Conservation (phyloP, 1,140 invertebrate species). For the Hycleus cichorii region DNA sequence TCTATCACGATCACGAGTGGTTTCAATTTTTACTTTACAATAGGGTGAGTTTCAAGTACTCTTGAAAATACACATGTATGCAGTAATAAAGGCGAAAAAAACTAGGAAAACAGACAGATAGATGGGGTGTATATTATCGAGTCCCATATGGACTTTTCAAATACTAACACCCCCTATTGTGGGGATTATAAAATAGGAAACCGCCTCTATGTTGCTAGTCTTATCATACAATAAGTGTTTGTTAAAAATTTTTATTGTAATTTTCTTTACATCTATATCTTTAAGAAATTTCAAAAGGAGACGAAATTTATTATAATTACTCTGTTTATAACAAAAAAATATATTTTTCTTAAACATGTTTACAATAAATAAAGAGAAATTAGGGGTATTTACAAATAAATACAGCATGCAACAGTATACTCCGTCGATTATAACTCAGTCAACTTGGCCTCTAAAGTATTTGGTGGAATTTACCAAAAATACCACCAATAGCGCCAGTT, state of each 20-base stretch:
- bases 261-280: slow-evolving; percentile 26
- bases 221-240: not conserved
- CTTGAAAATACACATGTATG: not conserved
- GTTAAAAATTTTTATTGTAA: slow-evolving; percentile 21
- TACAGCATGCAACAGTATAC: not conserved
- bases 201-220: too few species aligned
- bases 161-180: not conserved
- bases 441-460: too few species aligned
- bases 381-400: slow-evolving; percentile 4
- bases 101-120: not conserved
- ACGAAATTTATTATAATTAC: not conserved
- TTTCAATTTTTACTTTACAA: slow-evolving; percentile 21
- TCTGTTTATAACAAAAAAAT: not conserved
- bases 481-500: too few species aligned
- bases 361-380: not conserved
- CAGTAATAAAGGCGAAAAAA: too few species aligned
- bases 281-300: slow-evolving; percentile 21
- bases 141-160: slow-evolving; percentile 14
- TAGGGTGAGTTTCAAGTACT: slow-evolving; percentile 21
- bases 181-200: slow-evolving; percentile 7
- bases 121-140: slow-evolving; percentile 16
- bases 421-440: not conserved
- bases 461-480: too few species aligned
- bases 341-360: not conserved
- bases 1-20: slow-evolving; percentile 21